A percentile compares a stretch with the other conserved stretches of the same genome.
phyloP scores from a whole-genome alignment of 2,797 vertebrate genomes.

The Sebastes flavidus region DNA sequence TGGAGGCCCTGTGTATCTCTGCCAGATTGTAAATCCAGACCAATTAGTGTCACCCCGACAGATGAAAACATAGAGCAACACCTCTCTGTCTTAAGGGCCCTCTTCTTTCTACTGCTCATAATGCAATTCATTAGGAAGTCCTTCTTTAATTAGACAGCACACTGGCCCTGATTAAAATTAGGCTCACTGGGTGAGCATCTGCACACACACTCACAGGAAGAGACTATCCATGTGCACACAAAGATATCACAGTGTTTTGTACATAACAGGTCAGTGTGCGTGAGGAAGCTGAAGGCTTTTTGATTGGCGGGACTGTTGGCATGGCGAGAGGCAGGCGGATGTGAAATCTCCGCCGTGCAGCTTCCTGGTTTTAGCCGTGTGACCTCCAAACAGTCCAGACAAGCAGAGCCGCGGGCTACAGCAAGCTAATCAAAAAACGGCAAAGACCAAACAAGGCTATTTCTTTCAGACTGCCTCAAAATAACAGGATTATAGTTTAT shows the following conservation, averaged over 20 bases:
- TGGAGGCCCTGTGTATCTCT: conserved; percentile 29
- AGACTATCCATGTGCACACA: not conserved
- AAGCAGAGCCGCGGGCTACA: conserved; percentile 38
- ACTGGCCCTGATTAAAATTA: conserved; percentile 58
- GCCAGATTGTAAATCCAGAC: conserved; percentile 52
- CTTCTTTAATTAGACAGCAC: conserved; percentile 56
- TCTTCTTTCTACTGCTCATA: conserved; percentile 57
- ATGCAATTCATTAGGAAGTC: conserved; percentile 64
- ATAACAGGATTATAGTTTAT: conserved; percentile 71
- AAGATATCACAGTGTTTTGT: not conserved
- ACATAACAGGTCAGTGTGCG: not conserved
- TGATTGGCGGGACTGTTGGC: conserved; percentile 49
- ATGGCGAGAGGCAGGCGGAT: conserved; percentile 32
- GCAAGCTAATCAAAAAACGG: conserved; percentile 56
- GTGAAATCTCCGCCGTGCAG: conserved; percentile 40
- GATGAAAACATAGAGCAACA: conserved; percentile 54
- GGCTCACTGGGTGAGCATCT: conserved; percentile 12
- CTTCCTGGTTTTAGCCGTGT: conserved; percentile 46
- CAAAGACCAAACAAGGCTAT: conserved; percentile 53
- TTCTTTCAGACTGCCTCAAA: conserved; percentile 49
- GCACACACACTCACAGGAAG: not conserved
- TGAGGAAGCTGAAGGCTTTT: not conserved
- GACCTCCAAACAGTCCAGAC: conserved; percentile 66
- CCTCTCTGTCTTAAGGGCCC: conserved; percentile 54
- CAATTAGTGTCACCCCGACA: conserved; percentile 57